Evolutionary conservation across 2,113 vertebrate species (phyloP).

Genomic region (Circaetus gallicus): DNA sequence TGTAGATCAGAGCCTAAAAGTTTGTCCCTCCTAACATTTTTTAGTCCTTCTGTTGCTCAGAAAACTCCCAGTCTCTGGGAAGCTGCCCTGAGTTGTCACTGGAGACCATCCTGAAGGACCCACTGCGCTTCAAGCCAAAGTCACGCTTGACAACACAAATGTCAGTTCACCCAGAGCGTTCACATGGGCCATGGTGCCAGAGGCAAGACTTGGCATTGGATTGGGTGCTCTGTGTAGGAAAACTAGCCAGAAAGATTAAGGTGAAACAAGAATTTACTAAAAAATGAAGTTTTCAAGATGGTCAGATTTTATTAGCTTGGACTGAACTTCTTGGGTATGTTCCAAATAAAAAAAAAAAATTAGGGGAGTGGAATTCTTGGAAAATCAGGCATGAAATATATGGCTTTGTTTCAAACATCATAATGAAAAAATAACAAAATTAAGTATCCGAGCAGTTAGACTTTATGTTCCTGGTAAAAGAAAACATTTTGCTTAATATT

Average conservation of each 20-base stretch:
- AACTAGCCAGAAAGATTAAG: not conserved
- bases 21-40: not conserved
- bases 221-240: not conserved
- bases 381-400: constrained; percentile 29
- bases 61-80: not conserved
- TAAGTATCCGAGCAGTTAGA: not conserved
- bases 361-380: not conserved
- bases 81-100: not conserved
- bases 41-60: not conserved
- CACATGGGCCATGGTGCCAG: not conserved
- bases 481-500: constrained; percentile 15
- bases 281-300: not conserved
- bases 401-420: constrained; percentile 28
- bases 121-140: not conserved
- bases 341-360: not conserved
- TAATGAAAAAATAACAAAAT: constrained; percentile 42
- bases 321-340: not conserved
- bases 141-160: not conserved
- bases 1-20: not conserved
- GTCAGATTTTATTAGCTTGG: constrained; percentile 18
- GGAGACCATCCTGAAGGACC: not conserved
- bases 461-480: not conserved
- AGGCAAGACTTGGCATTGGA: not conserved
- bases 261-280: not conserved
- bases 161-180: not conserved